phyloP scores from a whole-genome alignment of 2,888 invertebrate species.

The Norana najaformis region DNA sequence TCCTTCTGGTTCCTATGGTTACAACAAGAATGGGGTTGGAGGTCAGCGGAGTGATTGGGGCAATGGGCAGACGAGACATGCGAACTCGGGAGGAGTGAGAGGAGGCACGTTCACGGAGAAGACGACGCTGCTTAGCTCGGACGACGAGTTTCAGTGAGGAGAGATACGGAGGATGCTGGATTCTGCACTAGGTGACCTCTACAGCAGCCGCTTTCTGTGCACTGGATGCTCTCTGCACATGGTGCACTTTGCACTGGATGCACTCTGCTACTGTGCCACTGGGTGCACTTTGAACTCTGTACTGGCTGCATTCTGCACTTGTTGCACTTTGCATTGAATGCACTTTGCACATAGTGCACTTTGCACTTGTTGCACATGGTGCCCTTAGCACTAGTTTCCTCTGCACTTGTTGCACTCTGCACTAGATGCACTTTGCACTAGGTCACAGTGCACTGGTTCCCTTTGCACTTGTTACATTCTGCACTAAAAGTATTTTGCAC shows the following conservation, averaged over 20 bases:
- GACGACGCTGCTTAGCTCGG: constrained; percentile 90
- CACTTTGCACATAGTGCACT: not conserved
- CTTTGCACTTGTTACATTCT: no score
- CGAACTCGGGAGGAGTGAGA: not conserved
- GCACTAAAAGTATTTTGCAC: no score
- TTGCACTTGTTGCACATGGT: no score
- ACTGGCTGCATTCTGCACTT: not conserved
- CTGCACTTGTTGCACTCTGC: not conserved
- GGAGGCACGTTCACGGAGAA: constrained; percentile 64
- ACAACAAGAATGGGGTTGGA: not conserved
- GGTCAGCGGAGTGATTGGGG: not conserved
- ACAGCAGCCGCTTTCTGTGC: not conserved
- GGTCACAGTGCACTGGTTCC: not conserved
- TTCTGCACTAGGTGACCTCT: no score
- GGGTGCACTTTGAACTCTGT: not conserved
- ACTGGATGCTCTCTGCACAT: not conserved
- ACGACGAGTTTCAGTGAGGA: constrained; percentile 77
- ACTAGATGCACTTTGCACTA: not conserved
- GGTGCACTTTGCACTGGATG: no score
- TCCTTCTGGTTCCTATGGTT: not conserved
- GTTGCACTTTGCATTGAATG: not conserved
- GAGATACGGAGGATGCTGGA: not conserved
- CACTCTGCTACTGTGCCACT: not conserved
- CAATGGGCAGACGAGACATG: not conserved
- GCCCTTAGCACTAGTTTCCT: no score